Evolutionary conservation across 2,113 vertebrate genomes (phyloP), one percentile per base, ranked within the genome.

Genomic region (Planiliza haematocheilus): DNA sequence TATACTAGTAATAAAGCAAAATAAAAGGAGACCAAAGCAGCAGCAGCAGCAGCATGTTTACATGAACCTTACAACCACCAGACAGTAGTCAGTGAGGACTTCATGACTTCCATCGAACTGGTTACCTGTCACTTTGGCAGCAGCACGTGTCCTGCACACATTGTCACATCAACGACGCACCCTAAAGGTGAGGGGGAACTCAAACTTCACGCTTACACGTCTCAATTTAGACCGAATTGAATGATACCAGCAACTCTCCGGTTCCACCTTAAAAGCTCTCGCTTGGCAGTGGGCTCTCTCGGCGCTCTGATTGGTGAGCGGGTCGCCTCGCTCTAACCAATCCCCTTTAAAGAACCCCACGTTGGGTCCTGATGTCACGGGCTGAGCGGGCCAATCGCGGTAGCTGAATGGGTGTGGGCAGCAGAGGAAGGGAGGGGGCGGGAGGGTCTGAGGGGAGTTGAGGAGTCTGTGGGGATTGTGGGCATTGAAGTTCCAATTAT

Each of bases 401-500:
- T n/a, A n/a, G 62, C 45, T 88, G 83, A 91, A 88, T 86, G 85
- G 87, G 75, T 78, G 88, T 65, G 73, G 79, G 72, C 70, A 68
- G 57, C 1, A 42, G 52, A 0, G 41, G 48, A 6, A 10, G 21
- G 10, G 56, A 16, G 2, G 50, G 59, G 51, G 9, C 45, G 38
- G 34, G 42, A 2, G 53, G 24, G 24, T 30, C 2, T 14, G 59
- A 42, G 73, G 87, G 63, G 73, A 50, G 83, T 50, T 46, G 86
- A 73, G 78, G 74, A 74, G 90, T 92, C 90, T 88, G 81, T 85
- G 87, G 94, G 93, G 92, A 94, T 93, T 93, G 91, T 93, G 93
- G 94, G 93, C 90, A 94, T 92, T 94, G 93, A 92, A 94, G 94
- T 94, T 92, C 92, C 92, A 92, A 92, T 93, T 91, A 93, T 94